Percentiles rank a stretch among this genome's conserved stretches.
phyloP scores from a whole-genome alignment of 2,797 vertebrate species.

The Atherinosoma microstoma region DNA sequence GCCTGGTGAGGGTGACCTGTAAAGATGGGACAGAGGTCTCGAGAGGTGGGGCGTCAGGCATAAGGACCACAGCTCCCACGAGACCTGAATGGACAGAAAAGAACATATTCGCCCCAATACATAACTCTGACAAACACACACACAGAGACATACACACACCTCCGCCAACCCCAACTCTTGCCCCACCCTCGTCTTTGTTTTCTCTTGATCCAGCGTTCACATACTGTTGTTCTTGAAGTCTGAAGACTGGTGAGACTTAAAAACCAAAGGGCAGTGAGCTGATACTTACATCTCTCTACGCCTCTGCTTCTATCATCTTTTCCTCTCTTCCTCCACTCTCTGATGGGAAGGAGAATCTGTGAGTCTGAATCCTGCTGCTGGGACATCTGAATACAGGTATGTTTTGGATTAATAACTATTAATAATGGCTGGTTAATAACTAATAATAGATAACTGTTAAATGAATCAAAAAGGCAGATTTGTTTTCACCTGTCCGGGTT shows the following conservation, averaged over 20 bases:
- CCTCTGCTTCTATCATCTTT: constrained; percentile 38
- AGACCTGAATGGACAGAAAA: constrained; percentile 69
- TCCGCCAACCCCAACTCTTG: constrained; percentile 25
- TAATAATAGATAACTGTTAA: too few relatives aligned
- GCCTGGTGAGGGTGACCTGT: constrained; percentile 74
- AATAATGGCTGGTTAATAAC: too few relatives aligned
- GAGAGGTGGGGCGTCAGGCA: constrained; percentile 54
- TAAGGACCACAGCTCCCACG: constrained; percentile 56
- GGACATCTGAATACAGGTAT: constrained; percentile 63
- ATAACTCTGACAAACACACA: constrained; percentile 5
- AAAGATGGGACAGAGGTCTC: constrained; percentile 64
- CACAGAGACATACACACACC: constrained; percentile 12
- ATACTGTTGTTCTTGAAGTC: constrained; percentile 51
- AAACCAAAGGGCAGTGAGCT: constrained; percentile 31
- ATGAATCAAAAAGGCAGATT: constrained; percentile 11
- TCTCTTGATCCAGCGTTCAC: constrained; percentile 37
- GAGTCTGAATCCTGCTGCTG: constrained; percentile 33
- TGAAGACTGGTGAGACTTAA: constrained; percentile 33
- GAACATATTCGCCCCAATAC: constrained; percentile 40
- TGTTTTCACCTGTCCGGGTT: neutral
- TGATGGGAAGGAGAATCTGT: constrained; percentile 48
- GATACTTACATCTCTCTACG: constrained; percentile 34
- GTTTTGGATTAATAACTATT: constrained; percentile 24
- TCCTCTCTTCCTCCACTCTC: constrained; percentile 26
- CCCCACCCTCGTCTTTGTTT: constrained; percentile 36